phyloP scores from a whole-genome alignment of 2,888 invertebrate genomes.

The Phragmatobia fuliginosa region DNA sequence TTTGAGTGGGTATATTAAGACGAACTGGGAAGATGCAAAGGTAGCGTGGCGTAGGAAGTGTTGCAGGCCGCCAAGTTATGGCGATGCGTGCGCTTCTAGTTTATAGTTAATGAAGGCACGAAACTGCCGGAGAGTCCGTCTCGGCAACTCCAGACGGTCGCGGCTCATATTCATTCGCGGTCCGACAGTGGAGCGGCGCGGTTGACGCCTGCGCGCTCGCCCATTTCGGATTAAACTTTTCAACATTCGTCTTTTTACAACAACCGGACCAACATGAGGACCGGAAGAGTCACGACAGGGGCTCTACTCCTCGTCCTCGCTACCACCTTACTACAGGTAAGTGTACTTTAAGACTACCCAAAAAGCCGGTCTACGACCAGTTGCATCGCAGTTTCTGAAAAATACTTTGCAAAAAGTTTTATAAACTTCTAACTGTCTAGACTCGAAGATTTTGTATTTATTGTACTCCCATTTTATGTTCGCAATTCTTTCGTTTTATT shows the following conservation, averaged over 20 bases:
- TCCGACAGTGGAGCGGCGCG: slow-evolving; percentile 74
- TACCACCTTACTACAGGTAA: slow-evolving; percentile 58
- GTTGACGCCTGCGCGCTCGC: slow-evolving; percentile 70
- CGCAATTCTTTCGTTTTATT: slow-evolving; percentile 31
- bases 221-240: slow-evolving; percentile 66
- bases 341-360: slow-evolving; percentile 29
- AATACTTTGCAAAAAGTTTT: slow-evolving; percentile 56
- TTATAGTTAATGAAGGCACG: slow-evolving; percentile 58
- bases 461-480: slow-evolving; percentile 23
- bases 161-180: slow-evolving; percentile 65
- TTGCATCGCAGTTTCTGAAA: slow-evolving; percentile 46
- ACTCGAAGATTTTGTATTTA: slow-evolving; percentile 36
- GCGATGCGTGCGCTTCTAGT: slow-evolving; percentile 51
- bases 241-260: slow-evolving; percentile 58
- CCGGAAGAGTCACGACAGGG: slow-evolving; percentile 60
- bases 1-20: slow-evolving; percentile 8
- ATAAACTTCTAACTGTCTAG: slow-evolving; percentile 42
- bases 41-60: slow-evolving; percentile 57
- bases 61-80: slow-evolving; percentile 30
- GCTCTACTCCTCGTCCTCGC: slow-evolving; percentile 67
- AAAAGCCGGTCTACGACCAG: slow-evolving; percentile 28
- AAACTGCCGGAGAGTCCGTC: slow-evolving; percentile 29
- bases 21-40: slow-evolving; percentile 52
- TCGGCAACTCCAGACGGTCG: slow-evolving; percentile 9
- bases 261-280: slow-evolving; percentile 69